Evolutionary conservation across 2,888 invertebrate genomes (phyloP).

Genomic region (Scelioninae gen. 1): DNA sequence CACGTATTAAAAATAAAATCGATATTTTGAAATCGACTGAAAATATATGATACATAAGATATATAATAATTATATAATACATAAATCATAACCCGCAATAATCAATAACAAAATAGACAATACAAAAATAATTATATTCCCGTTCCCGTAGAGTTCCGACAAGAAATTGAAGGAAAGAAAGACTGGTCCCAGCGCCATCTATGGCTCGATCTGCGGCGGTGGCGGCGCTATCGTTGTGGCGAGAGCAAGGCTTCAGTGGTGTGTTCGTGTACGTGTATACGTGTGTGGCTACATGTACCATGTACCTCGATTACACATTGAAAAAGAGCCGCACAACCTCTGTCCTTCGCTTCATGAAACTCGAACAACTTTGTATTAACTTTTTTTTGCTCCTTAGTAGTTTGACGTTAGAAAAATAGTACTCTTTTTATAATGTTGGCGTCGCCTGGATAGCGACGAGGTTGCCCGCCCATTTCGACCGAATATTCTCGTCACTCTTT

Average conservation of each 20-base stretch:
- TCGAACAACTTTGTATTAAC: no score
- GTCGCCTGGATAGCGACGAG: slow-evolving; percentile 80
- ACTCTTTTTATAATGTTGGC: slow-evolving; percentile 81
- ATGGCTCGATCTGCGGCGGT: slow-evolving; percentile 48
- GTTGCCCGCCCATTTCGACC: slow-evolving; percentile 84
- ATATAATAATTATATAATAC: no score
- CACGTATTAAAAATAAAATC: no score
- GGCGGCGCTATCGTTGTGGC: slow-evolving; percentile 71
- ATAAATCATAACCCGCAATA: no score
- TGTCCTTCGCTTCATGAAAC: slow-evolving; percentile 33
- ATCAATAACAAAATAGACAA: no score
- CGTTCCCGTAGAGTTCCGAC: slow-evolving; percentile 37
- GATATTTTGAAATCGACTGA: neutral
- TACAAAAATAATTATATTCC: slow-evolving; percentile 37
- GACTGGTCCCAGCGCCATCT: slow-evolving; percentile 24
- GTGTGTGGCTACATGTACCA: slow-evolving; percentile 21
- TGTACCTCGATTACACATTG: slow-evolving; percentile 72
- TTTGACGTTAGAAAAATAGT: slow-evolving; percentile 83
- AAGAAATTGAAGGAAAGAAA: slow-evolving; percentile 2
- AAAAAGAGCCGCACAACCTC: slow-evolving; percentile 79
- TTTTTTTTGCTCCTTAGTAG: slow-evolving; percentile 55
- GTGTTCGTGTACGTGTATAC: slow-evolving; percentile 24
- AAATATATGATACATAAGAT: no score
- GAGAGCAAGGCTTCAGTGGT: slow-evolving; percentile 84
- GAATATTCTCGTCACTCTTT: slow-evolving; percentile 82